phyloP scores from a whole-genome alignment of 1,140 invertebrate species.

The Calephelis virginiensis region DNA sequence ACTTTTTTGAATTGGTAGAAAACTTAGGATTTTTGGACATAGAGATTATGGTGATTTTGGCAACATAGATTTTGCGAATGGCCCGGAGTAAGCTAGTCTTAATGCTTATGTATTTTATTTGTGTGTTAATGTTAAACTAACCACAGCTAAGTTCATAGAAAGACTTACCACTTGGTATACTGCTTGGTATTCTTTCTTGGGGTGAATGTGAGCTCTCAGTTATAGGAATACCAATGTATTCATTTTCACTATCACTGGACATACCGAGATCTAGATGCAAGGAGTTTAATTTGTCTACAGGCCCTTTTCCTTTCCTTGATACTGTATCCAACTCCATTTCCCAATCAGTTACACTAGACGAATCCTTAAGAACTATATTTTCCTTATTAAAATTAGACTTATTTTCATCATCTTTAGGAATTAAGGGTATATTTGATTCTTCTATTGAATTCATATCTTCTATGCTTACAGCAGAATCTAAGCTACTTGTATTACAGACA shows the following conservation, averaged over 20 bases:
- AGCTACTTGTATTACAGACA: slow-evolving; percentile 63
- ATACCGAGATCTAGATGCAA: slow-evolving; percentile 72
- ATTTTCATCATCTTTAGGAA: slow-evolving; percentile 49
- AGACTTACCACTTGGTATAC: slow-evolving; percentile 59
- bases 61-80: no score
- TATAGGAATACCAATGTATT: slow-evolving; percentile 58
- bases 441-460: slow-evolving; percentile 57
- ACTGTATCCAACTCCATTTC: slow-evolving; percentile 80
- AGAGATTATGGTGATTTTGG: no score
- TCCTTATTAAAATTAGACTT: slow-evolving; percentile 54
- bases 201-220: slow-evolving; percentile 48
- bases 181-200: slow-evolving; percentile 49
- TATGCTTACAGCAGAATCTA: slow-evolving; percentile 69
- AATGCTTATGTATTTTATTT: no score
- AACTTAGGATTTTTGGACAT: no score
- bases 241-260: slow-evolving; percentile 75
- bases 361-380: slow-evolving; percentile 49
- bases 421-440: slow-evolving; percentile 41
- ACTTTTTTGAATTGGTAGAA: no score
- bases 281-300: slow-evolving; percentile 67
- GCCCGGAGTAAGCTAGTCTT: no score
- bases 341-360: slow-evolving; percentile 78
- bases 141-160: no score
- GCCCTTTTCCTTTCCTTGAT: slow-evolving; percentile 67
- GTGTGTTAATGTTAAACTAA: no score